Conservation (phyloP, 2,113 vertebrate genomes). For the Axis porcinus region DNA sequence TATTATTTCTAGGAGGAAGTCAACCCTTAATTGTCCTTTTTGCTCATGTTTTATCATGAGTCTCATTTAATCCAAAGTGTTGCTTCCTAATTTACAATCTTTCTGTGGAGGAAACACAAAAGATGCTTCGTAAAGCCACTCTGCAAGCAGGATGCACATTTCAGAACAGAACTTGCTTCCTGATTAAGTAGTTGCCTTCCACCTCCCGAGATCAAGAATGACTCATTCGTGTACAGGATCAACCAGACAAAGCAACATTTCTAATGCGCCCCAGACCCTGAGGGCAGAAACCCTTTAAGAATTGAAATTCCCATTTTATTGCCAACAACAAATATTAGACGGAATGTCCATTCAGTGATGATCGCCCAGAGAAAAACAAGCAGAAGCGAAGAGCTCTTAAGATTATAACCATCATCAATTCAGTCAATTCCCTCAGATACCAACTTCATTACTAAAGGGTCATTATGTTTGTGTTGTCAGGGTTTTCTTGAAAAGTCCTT, state of each 20-base stretch:
- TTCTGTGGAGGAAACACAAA: not conserved
- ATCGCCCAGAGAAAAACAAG: not conserved
- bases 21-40: not conserved
- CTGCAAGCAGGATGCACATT: not conserved
- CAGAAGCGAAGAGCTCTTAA: not conserved
- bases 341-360: not conserved
- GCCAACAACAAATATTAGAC: slow-evolving; percentile 19
- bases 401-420: not conserved
- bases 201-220: not conserved
- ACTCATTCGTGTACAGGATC: not conserved
- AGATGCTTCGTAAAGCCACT: not conserved
- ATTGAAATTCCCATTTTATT: not conserved
- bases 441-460: not conserved
- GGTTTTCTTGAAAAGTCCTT: not conserved
- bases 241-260: not conserved
- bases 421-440: not conserved
- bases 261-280: not conserved
- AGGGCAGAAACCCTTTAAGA: not conserved
- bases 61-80: not conserved
- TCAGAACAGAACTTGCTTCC: not conserved
- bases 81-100: not conserved
- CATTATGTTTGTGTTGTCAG: not conserved
- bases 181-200: accelerated
- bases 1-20: not conserved
- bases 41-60: not conserved